These are phyloP conservation scores for Phrixothrix hirtus DNA, from an alignment of 2,888 invertebrate species.

Conservation along the genomic window DNA sequence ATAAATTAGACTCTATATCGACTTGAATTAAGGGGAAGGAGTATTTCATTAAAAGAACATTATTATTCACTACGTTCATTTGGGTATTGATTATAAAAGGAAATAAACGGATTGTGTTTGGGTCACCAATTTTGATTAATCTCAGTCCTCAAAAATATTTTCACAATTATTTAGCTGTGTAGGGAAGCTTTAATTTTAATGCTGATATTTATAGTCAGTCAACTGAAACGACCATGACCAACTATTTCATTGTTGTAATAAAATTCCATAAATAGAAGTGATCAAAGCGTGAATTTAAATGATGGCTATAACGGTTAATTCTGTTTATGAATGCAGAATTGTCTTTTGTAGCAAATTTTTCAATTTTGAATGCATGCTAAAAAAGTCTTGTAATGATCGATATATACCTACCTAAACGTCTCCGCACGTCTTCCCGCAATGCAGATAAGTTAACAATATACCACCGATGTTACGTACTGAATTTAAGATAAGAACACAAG, in stretches of 20 bases:
- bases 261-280: constrained; percentile 27
- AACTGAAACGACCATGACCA: constrained; percentile 27
- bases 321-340: too few species aligned
- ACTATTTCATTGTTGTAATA: constrained; percentile 24
- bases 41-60: constrained; percentile 1
- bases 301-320: too few species aligned
- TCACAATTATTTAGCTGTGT: too few species aligned
- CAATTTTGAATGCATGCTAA: background rate
- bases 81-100: too few species aligned
- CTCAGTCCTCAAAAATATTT: too few species aligned
- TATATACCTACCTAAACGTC: constrained; percentile 17
- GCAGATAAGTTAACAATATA: constrained; percentile 11
- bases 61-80: too few species aligned
- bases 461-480: constrained; percentile 1
- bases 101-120: too few species aligned
- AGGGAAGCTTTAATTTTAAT: constrained; percentile 8
- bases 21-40: constrained; percentile 3
- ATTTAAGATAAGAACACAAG: too few species aligned
- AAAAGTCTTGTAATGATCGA: too few species aligned
- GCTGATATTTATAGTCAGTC: constrained; percentile 21
- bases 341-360: constrained; percentile 12
- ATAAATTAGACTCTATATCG: constrained; percentile 17
- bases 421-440: constrained; percentile 12
- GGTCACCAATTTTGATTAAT: too few species aligned
- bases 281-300: constrained; percentile 24